Evolutionary conservation across 2,113 vertebrate species (phyloP), one percentile per base, ranked within the genome.

Genomic region (Oncorhynchus kisutch): DNA sequence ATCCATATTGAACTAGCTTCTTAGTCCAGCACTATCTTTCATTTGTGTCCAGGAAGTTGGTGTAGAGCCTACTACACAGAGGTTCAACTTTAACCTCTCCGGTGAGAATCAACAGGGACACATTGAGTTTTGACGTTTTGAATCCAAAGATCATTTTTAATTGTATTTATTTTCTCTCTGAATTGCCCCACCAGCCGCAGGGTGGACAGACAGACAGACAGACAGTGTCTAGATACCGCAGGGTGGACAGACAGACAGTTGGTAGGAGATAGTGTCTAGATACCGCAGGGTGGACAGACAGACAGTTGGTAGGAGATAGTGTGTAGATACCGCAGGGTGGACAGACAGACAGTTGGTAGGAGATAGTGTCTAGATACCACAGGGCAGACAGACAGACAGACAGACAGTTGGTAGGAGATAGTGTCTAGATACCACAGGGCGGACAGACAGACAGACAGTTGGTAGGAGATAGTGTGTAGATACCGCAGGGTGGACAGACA

Each of bases 101-200:
- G 5, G 24, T 25, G 20, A n/a, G 6, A 18, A n/a, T 25, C 60
- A 67, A 67, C 24, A 16, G 65, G 12, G 65, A 18, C 20, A 64
- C 39, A 48, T 22, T 12, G 5, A 25, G 22, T 60, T 74, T 69
- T 65, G 4, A 57, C 12, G 16, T 29, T 76, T 76, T 73, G 13
- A 67, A 70, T 77, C 74, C 66, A 81, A 81, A 81, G 75, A 70
- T 73, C 14, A 45, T 20, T 8, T 75, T 70, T 71, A 29, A 49
- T 81, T 77, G 12, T 31, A 49, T 62, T 77, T 80, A 76, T 73
- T 62, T 70, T n/a, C 49, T 34, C 25, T 64, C 34, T 70, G n/a
- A 66, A 67, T 51, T 76, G 49, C 76, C 27, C 64, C 22, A 57
- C 24, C 67, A 70, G 59, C 75, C 34, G 0, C 27, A 27, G 27